phyloP scores from a whole-genome alignment of 2,113 vertebrate species.

The Elephas maximus region DNA sequence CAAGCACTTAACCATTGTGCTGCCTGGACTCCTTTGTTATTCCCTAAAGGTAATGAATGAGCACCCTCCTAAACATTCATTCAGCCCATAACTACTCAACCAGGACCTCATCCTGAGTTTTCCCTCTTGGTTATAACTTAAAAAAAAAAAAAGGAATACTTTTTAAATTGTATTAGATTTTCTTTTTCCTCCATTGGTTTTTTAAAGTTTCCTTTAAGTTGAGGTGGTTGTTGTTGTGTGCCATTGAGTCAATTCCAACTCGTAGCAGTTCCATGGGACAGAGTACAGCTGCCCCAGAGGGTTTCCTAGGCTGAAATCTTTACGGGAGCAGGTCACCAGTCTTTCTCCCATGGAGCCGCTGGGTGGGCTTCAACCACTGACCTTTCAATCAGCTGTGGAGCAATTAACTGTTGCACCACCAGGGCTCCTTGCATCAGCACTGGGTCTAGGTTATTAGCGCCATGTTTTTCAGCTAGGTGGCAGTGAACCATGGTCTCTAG shows the following conservation, averaged over 20 bases:
- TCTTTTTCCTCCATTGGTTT: not conserved
- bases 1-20: no score
- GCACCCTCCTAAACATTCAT: not conserved
- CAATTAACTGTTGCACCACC: no score
- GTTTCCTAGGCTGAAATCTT: no score
- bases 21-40: not conserved
- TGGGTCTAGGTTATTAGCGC: not conserved
- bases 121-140: not conserved
- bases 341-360: no score
- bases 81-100: not conserved
- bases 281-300: no score
- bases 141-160: not conserved
- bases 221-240: not conserved
- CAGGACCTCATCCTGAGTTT: not conserved
- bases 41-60: not conserved
- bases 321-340: no score
- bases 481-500: not conserved
- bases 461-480: not conserved
- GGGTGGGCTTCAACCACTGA: no score
- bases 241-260: no score
- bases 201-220: constrained; percentile 10
- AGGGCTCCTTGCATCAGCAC: no score
- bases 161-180: not conserved
- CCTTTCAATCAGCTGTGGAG: no score
- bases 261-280: no score